Percentiles rank a stretch among this genome's conserved stretches.
phyloP scores from a whole-genome alignment of 2,797 vertebrate species.

The Tamandua tetradactyla region DNA sequence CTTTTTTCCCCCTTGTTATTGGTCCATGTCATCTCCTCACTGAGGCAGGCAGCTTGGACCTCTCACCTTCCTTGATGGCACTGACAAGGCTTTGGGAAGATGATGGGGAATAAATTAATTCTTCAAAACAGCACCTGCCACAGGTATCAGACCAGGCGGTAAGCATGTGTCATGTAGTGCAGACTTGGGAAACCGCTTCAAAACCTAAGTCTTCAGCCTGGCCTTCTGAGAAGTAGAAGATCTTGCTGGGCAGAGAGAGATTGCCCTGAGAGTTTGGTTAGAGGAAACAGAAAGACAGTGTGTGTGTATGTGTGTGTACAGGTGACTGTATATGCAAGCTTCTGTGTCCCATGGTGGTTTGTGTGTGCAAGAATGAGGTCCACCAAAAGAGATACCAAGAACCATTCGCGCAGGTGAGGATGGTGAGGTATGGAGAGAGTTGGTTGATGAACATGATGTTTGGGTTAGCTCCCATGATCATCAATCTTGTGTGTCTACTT shows the following conservation, averaged over 20 bases:
- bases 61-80: neutral
- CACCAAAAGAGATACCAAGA: neutral
- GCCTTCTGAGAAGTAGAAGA: neutral
- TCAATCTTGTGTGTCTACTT: neutral
- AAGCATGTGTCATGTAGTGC: too few relatives aligned
- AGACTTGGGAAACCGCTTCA: too few relatives aligned
- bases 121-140: neutral
- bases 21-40: neutral
- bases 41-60: neutral
- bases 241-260: too few relatives aligned
- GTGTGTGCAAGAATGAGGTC: too few relatives aligned
- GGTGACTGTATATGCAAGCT: rapidly evolving
- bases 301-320: rapidly evolving
- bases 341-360: too few relatives aligned
- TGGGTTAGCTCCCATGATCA: neutral
- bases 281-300: neutral
- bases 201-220: neutral
- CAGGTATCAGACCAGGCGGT: neutral
- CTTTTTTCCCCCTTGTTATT: neutral
- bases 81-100: neutral
- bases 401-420: too few relatives aligned
- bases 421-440: rapidly evolving
- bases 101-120: too few relatives aligned
- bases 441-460: rapidly evolving
- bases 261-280: neutral